A percentile compares a stretch with the other conserved stretches of the same genome.
Evolutionary conservation across 2,797 vertebrate genomes (phyloP).

Genomic region (Mastacembelus armatus): DNA sequence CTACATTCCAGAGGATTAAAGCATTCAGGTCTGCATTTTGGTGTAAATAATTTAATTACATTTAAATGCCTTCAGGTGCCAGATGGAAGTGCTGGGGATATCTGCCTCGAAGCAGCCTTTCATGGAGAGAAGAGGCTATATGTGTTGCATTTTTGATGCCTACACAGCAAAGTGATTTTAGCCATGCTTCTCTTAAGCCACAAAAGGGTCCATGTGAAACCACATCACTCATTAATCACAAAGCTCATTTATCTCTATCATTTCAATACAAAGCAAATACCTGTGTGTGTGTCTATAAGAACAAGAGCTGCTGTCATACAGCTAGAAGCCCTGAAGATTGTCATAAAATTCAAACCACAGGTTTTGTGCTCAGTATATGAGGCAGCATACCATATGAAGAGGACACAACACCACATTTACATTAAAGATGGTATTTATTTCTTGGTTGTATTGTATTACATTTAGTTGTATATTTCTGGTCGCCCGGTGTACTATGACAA

Average conservation of each 20-base stretch:
- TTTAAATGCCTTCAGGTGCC: not conserved
- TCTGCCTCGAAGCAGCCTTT: no score
- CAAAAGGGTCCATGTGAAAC: not conserved
- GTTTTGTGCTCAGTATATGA: not conserved
- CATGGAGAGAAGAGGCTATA: no score
- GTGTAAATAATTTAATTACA: not conserved
- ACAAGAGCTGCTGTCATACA: not conserved
- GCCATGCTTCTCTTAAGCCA: not conserved
- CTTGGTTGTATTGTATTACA: not conserved
- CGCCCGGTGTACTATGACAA: not conserved
- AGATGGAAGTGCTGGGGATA: not conserved
- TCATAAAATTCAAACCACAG: not conserved
- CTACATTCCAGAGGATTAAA: not conserved
- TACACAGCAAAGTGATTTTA: constrained; percentile 1
- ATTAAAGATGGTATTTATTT: constrained; percentile 15
- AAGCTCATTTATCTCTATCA: no score
- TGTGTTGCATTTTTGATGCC: constrained; percentile 5
- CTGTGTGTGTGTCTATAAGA: not conserved
- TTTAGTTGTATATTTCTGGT: not conserved
- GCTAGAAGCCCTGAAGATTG: not conserved
- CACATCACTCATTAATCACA: constrained; percentile 6
- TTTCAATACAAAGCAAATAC: not conserved
- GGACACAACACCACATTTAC: not conserved
- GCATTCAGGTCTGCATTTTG: not conserved
- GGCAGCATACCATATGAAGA: not conserved